phyloP scores from a whole-genome alignment of 2,888 invertebrate genomes.

The Agonopterix arenella region DNA sequence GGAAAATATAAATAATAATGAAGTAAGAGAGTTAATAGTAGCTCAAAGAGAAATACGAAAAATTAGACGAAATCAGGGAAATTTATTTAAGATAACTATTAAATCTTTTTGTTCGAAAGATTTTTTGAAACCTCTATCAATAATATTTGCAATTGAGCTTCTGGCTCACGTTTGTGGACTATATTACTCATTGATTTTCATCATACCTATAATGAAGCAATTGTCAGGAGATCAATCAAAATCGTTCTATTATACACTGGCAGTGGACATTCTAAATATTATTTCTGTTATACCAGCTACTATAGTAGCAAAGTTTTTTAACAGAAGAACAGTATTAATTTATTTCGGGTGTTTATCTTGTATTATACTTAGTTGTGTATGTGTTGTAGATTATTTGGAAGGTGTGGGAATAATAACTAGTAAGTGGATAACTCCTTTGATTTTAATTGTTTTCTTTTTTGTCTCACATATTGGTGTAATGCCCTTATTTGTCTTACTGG shows the following conservation, averaged over 20 bases:
- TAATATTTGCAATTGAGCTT: neutral
- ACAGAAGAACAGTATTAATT: neutral
- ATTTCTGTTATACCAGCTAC: neutral
- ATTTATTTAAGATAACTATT: neutral
- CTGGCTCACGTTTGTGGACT: neutral
- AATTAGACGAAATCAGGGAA: neutral
- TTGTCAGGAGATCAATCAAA: neutral
- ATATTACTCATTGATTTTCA: neutral
- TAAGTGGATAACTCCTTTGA: neutral
- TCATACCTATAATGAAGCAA: neutral
- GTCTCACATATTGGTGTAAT: neutral
- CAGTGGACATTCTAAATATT: neutral
- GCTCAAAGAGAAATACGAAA: constrained; percentile 12
- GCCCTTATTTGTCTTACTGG: neutral
- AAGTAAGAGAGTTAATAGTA: constrained; percentile 12
- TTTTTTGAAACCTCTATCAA: neutral
- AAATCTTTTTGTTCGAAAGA: neutral
- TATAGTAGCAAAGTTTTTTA: neutral
- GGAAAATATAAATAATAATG: constrained; percentile 11
- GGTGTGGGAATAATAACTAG: neutral
- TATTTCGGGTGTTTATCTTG: neutral
- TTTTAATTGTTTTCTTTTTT: neutral
- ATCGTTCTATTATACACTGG: neutral
- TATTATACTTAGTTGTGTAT: neutral
- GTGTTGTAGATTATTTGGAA: neutral